A percentile compares a stretch with the other conserved stretches of the same genome.
phyloP scores from a whole-genome alignment of 2,113 vertebrate species.

The Gobius niger region DNA sequence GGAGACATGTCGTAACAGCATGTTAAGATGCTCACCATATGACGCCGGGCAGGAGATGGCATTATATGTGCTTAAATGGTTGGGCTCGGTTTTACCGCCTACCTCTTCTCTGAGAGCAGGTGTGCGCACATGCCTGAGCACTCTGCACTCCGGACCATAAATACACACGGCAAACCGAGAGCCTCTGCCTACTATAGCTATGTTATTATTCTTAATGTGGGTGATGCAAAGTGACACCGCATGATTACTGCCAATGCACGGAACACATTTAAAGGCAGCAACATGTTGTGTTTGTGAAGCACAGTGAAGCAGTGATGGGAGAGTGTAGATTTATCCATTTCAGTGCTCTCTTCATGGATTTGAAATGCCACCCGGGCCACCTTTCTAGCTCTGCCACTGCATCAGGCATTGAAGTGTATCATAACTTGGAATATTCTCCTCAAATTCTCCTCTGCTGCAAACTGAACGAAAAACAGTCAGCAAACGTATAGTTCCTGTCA shows the following conservation, averaged over 20 bases:
- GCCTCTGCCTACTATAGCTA: constrained; percentile 5
- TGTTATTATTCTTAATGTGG: constrained; percentile 39
- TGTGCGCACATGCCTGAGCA: constrained; percentile 46
- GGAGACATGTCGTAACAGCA: constrained; percentile 46
- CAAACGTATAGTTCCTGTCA: too few relatives aligned
- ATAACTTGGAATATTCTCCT: too few relatives aligned
- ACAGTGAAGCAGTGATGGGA: neutral
- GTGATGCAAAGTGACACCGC: constrained; percentile 24
- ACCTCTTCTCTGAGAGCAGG: constrained; percentile 34
- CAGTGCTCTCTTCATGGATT: neutral
- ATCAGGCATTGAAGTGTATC: too few relatives aligned
- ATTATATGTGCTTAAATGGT: constrained; percentile 38
- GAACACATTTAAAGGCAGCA: neutral
- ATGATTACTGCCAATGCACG: constrained; percentile 21
- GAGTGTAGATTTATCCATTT: neutral
- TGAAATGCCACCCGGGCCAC: too few relatives aligned
- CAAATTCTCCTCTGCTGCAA: too few relatives aligned
- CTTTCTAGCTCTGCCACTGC: too few relatives aligned
- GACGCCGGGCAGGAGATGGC: constrained; percentile 24
- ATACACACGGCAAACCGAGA: constrained; percentile 12
- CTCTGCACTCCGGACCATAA: constrained; percentile 10
- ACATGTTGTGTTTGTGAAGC: neutral
- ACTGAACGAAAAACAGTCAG: too few relatives aligned
- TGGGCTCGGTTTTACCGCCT: constrained; percentile 42
- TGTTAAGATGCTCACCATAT: constrained; percentile 35